Evolutionary conservation across 92 coral and sea anemone genomes (phyloP).

Genomic region (Muricea muricata): DNA sequence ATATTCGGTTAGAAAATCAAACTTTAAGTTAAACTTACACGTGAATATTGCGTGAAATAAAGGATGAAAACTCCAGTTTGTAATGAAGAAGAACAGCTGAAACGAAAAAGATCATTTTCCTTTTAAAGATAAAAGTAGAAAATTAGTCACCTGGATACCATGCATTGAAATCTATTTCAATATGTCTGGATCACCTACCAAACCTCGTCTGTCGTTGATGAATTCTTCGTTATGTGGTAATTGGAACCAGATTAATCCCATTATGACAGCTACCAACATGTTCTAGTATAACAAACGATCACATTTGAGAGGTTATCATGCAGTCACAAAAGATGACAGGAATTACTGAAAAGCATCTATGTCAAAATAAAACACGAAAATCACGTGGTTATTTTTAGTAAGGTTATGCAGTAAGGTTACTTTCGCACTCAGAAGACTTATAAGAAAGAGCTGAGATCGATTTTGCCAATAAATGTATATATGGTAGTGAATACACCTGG

Average conservation of each 20-base stretch:
- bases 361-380: too few species aligned
- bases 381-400: too few species aligned
- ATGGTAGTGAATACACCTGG: too few species aligned
- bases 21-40: constrained; percentile 63
- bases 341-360: too few species aligned
- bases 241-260: constrained; percentile 87
- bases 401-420: too few species aligned
- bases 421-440: too few species aligned
- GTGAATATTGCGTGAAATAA: constrained; percentile 77
- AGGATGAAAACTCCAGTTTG: constrained; percentile 79
- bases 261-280: constrained; percentile 65
- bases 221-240: constrained; percentile 83
- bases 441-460: too few species aligned
- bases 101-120: too few species aligned
- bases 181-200: too few species aligned
- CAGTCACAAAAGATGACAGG: too few species aligned
- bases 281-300: constrained; percentile 51
- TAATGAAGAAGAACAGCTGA: constrained; percentile 75
- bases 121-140: neutral
- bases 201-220: constrained; percentile 83
- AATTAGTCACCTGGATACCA: neutral
- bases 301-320: neutral
- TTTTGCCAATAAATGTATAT: too few species aligned
- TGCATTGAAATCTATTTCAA: too few species aligned
- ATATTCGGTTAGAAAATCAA: neutral